Percentiles rank a stretch among this genome's conserved stretches.
Evolutionary conservation across 2,113 vertebrate species (phyloP).

Genomic region (Petromus typicus): DNA sequence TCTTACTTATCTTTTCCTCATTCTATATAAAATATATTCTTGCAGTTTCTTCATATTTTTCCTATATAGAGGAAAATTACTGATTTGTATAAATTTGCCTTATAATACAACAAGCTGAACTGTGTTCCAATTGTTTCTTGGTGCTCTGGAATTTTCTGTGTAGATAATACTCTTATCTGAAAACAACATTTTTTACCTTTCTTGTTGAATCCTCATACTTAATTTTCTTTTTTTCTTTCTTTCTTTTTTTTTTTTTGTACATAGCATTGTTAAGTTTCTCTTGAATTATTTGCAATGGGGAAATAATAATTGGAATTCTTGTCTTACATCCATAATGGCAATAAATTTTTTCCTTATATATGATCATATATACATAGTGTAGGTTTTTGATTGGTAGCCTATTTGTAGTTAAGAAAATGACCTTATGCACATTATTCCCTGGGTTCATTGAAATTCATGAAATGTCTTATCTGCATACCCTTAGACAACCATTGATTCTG

Average conservation of each 20-base stretch:
- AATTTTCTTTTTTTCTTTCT: not conserved
- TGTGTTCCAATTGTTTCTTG: not conserved
- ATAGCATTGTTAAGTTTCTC: not conserved
- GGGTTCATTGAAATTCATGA: not conserved
- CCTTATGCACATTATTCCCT: not conserved
- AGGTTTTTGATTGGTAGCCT: not conserved
- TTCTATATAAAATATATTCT: not conserved
- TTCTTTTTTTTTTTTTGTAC: not conserved
- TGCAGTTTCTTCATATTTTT: not conserved
- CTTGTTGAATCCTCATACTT: not conserved
- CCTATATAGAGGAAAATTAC: not conserved
- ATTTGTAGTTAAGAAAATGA: constrained; percentile 2
- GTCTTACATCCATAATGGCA: not conserved
- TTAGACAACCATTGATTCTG: not conserved
- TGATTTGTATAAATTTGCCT: constrained; percentile 9
- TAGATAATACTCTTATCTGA: not conserved
- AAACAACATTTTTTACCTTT: not conserved
- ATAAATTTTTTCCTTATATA: not conserved
- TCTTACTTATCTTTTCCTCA: not conserved
- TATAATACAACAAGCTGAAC: not conserved
- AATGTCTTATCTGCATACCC: not conserved
- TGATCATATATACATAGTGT: not conserved
- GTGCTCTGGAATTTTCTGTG: not conserved
- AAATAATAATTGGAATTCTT: not conserved
- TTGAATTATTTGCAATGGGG: not conserved